Evolutionary conservation across 2,113 vertebrate genomes (phyloP), one percentile per base, ranked within the genome.

Genomic region (Clarias batrachus): DNA sequence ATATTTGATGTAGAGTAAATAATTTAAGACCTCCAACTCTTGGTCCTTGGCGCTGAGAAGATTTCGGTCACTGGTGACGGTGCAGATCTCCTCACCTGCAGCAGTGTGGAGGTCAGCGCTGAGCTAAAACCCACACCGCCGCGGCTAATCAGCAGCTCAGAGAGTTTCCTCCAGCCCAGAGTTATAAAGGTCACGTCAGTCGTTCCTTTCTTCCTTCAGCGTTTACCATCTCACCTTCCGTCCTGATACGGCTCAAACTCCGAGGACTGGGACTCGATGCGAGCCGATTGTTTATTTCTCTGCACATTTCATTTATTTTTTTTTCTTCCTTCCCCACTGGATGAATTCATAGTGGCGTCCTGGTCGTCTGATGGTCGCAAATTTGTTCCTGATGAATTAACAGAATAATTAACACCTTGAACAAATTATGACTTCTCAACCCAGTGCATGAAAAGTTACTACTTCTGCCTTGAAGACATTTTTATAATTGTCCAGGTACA

Each of bases 131-230:
- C 16, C 33, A 33, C 27, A 71, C 68, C 85, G 65, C 65, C 73
- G 16, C 41, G 30, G n/a, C 65, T 89, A 88, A 88, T 83, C 85
- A 83, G 85, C 16, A 83, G 80, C 71, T 60, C n/a, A 52, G 82
- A 80, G 85, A 73, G 70, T 83, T 70, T 54, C 78, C 78, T 68
- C 82, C 12, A 57, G 59, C 59, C 60, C 21, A 16, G 12, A 73
- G 82, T 90, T 59, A 76, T 23, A 23, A 66, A 63, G 85, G 83
- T 82, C 76, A 66, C 54, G 59, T 62, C 63, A 21, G 21, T 8
- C 57, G 1, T 37, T 71, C 57, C 54, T 81, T 78, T 73, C 76
- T 85, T 80, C 56, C 33, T 30, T 81, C 41, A 62, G 48, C 68
- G 23, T 66, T 81, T 88, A 86, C 21, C n/a, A 71, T 23, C 37